phyloP scores from a whole-genome alignment of 1,140 invertebrate species.

The Cephus cinctus region DNA sequence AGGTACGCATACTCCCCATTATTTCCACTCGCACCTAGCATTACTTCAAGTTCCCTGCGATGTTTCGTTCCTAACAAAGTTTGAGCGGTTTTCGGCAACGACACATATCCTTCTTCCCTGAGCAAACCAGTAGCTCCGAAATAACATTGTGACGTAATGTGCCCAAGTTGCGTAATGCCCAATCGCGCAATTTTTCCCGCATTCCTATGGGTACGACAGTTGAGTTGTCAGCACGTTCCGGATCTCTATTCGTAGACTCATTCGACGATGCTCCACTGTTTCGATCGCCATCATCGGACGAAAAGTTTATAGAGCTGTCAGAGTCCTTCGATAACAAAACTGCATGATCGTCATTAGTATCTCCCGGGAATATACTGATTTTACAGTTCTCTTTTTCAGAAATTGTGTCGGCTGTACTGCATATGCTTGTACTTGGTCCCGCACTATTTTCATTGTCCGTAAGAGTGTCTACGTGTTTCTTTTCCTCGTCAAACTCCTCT shows the following conservation, averaged over 20 bases:
- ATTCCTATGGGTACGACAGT: neutral
- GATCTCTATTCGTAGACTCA: neutral
- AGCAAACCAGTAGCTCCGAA: neutral
- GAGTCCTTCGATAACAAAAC: neutral
- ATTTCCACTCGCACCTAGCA: neutral
- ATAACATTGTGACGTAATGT: neutral
- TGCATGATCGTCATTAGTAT: neutral
- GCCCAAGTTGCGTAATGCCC: neutral
- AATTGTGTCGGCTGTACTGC: neutral
- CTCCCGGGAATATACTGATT: neutral
- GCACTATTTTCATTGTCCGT: neutral
- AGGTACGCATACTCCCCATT: conserved; percentile 9
- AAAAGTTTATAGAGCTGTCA: neutral
- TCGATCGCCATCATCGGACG: neutral
- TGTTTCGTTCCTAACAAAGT: conserved; percentile 2
- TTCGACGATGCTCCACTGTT: neutral
- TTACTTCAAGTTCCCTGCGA: neutral
- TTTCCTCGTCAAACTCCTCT: neutral
- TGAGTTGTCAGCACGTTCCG: neutral
- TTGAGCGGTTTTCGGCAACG: conserved; percentile 2
- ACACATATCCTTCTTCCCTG: neutral
- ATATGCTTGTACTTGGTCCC: neutral
- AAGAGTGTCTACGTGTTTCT: neutral
- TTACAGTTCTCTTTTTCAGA: neutral
- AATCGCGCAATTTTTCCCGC: conserved; percentile 4